Conservation (phyloP, 2,797 vertebrate species). For the Danio choprae region DNA sequence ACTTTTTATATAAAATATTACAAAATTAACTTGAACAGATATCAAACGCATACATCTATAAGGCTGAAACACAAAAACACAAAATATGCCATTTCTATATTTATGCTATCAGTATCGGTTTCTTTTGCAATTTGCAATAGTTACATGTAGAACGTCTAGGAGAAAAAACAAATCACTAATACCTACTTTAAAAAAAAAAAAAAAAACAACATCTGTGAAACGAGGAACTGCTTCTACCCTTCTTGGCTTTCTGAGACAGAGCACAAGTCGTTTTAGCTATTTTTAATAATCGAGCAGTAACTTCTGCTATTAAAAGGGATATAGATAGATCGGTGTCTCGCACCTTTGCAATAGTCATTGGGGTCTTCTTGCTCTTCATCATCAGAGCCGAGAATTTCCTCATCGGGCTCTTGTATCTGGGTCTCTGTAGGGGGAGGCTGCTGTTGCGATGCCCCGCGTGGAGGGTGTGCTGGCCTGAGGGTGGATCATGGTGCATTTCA, state of each 20-base stretch:
- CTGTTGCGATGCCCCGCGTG: conserved; percentile 80
- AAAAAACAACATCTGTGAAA: not conserved
- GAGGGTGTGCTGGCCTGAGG: conserved; percentile 85
- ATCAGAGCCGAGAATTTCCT: conserved; percentile 96
- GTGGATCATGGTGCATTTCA: conserved; percentile 53
- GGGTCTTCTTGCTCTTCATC: conserved; percentile 98
- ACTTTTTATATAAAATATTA: not conserved
- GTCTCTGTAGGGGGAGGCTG: conserved; percentile 77
- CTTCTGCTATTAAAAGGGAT: not conserved
- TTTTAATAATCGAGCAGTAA: not conserved
- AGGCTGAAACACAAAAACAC: not conserved
- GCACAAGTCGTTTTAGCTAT: not conserved
- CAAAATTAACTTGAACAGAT: not conserved
- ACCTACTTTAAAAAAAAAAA: not conserved
- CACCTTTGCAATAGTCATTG: conserved; percentile 97
- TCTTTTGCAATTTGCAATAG: not conserved
- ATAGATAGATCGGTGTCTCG: conserved; percentile 23
- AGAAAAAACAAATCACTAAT: not conserved
- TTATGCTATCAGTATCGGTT: not conserved
- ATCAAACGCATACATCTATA: not conserved
- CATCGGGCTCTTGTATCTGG: conserved; percentile 84
- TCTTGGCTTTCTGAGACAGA: not conserved
- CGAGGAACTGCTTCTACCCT: not conserved
- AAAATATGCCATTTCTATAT: not conserved
- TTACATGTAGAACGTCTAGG: not conserved